Conservation (phyloP, 2,888 invertebrate genomes). For the Salpingus planirostris region DNA sequence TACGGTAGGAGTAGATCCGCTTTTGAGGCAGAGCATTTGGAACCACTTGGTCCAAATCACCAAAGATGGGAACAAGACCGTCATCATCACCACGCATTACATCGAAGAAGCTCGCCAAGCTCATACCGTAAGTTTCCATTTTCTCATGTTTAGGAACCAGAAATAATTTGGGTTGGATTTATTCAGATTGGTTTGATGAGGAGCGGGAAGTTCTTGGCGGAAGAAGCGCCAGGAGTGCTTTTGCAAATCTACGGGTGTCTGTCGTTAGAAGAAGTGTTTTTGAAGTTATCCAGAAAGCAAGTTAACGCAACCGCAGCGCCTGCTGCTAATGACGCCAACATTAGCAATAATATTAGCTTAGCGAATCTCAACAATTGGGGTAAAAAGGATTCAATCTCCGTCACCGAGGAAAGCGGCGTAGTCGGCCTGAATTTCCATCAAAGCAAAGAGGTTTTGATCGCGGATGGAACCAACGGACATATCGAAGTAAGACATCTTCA, state of each 20-base stretch:
- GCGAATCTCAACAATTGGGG: constrained; percentile 69
- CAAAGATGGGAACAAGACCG: constrained; percentile 64
- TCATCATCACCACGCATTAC: constrained; percentile 82
- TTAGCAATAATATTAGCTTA: constrained; percentile 68
- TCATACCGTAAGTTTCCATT: constrained; percentile 53
- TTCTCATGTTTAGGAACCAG: no score
- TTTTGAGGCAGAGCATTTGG: constrained; percentile 79
- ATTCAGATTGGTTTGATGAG: constrained; percentile 88
- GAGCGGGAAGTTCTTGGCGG: constrained; percentile 81
- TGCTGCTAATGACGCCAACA: constrained; percentile 47
- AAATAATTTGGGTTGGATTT: no score
- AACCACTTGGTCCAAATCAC: constrained; percentile 73
- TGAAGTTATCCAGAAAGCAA: constrained; percentile 78
- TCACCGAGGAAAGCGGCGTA: constrained; percentile 78
- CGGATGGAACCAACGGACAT: constrained; percentile 61
- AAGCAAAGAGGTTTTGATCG: constrained; percentile 79
- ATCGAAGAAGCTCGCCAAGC: constrained; percentile 83
- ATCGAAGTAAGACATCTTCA: constrained; percentile 44
- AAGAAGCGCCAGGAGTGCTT: constrained; percentile 78
- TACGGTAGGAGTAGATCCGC: constrained; percentile 88
- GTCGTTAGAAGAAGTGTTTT: constrained; percentile 85
- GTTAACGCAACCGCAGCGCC: constrained; percentile 36
- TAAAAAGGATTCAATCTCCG: constrained; percentile 72
- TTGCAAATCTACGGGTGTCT: constrained; percentile 76
- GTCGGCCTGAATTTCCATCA: constrained; percentile 84